A percentile compares a stretch with the other conserved stretches of the same genome.
Evolutionary conservation across 1,140 invertebrate species (phyloP).

Genomic region (Mercenaria mercenaria): DNA sequence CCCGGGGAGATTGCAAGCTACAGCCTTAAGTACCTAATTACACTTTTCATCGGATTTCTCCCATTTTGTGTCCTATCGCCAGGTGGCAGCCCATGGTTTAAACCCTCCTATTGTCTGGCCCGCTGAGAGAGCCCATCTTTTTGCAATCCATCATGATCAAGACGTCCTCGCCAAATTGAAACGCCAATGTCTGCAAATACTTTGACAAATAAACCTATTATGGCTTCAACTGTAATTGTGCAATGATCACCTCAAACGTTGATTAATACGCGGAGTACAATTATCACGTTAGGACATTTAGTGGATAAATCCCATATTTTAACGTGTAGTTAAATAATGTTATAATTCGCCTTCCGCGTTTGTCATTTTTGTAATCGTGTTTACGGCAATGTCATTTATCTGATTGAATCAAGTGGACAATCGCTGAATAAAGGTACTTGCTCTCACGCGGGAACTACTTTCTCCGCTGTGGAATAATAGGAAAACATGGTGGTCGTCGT

Average conservation of each 20-base stretch:
- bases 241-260: constrained; percentile 36
- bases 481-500: constrained; percentile 46
- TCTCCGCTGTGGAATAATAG: constrained; percentile 36
- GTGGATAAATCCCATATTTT: constrained; percentile 52
- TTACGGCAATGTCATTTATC: constrained; percentile 39
- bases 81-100: constrained; percentile 43
- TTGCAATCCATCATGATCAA: constrained; percentile 54
- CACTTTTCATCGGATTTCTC: constrained; percentile 53
- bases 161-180: constrained; percentile 50
- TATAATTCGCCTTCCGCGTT: constrained; percentile 15
- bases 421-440: constrained; percentile 37
- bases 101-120: constrained; percentile 37
- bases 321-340: constrained; percentile 54
- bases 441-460: constrained; percentile 49
- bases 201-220: constrained; percentile 59
- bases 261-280: constrained; percentile 44
- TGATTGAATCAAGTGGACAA: constrained; percentile 54
- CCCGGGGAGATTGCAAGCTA: constrained; percentile 44
- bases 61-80: constrained; percentile 48
- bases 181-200: constrained; percentile 59
- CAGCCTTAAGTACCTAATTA: constrained; percentile 56
- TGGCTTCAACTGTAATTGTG: constrained; percentile 45
- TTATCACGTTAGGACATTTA: constrained; percentile 52
- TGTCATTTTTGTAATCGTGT: constrained; percentile 45
- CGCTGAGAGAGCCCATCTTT: constrained; percentile 45